Percentiles rank a stretch among this genome's conserved stretches.
phyloP scores from a whole-genome alignment of 2,888 invertebrate species.

The Bombylius discolor region DNA sequence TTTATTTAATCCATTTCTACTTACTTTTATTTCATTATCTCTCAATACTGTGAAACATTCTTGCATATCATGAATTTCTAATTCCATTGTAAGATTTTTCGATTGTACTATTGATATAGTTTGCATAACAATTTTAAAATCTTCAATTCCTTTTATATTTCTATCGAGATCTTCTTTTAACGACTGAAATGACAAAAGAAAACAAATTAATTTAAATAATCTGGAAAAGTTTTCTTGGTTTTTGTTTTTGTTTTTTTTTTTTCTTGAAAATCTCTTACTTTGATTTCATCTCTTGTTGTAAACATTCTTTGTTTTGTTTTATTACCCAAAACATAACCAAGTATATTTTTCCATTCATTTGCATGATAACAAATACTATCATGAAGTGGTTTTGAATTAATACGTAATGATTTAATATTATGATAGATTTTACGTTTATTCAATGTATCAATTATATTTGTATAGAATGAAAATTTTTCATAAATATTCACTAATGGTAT shows the following conservation, averaged over 20 bases:
- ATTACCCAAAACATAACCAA: constrained; percentile 55
- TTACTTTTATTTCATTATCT: constrained; percentile 56
- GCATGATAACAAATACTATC: constrained; percentile 59
- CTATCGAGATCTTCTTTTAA: constrained; percentile 55
- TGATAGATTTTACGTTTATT: constrained; percentile 43
- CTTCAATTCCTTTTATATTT: constrained; percentile 63
- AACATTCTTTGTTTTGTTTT: constrained; percentile 56
- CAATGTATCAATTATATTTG: constrained; percentile 57
- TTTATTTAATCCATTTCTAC: constrained; percentile 12
- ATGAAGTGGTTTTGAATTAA: constrained; percentile 61
- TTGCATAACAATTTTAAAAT: constrained; percentile 74
- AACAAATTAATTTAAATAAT: not conserved
- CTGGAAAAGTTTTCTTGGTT: not conserved
- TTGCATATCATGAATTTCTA: constrained; percentile 58
- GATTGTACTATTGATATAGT: constrained; percentile 64
- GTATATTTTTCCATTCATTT: constrained; percentile 60
- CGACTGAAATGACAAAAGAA: constrained; percentile 19
- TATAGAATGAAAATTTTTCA: constrained; percentile 74
- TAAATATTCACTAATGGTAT: constrained; percentile 54
- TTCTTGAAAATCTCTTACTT: constrained; percentile 36
- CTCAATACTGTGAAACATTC: constrained; percentile 64
- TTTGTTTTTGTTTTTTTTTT: no score
- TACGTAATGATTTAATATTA: constrained; percentile 52
- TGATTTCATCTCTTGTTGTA: constrained; percentile 53
- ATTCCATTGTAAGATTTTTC: constrained; percentile 64